Evolutionary conservation across 2,113 vertebrate species (phyloP).

Genomic region (Lagopus leucura): DNA sequence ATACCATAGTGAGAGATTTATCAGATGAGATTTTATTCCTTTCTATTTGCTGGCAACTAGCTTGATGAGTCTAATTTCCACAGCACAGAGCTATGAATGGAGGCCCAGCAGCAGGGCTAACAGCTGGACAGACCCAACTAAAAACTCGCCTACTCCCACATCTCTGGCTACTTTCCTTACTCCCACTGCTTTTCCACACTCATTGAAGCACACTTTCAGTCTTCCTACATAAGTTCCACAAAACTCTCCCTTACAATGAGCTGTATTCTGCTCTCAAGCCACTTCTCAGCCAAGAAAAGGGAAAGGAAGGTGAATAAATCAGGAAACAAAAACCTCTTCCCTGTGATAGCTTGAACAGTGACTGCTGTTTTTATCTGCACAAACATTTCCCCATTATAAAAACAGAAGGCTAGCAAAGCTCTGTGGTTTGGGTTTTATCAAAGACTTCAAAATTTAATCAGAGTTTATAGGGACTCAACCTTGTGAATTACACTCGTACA

Average conservation of each 20-base stretch:
- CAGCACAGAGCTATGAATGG: background rate
- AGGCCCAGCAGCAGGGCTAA: background rate
- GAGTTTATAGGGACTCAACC: background rate
- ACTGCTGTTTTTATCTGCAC: background rate
- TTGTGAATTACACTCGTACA: background rate
- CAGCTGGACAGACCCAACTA: background rate
- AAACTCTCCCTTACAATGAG: constrained; percentile 5
- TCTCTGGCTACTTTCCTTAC: background rate
- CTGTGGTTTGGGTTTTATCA: background rate
- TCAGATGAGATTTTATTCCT: background rate
- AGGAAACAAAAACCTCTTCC: constrained; percentile 14
- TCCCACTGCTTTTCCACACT: background rate
- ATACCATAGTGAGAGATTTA: background rate
- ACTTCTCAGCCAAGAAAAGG: background rate
- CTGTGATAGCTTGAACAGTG: background rate
- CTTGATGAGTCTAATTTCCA: background rate
- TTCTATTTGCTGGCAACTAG: background rate
- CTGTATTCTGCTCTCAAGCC: background rate
- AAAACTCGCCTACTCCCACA: background rate
- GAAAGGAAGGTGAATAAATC: background rate
- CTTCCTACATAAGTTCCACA: background rate
- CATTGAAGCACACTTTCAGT: background rate
- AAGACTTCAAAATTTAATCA: background rate
- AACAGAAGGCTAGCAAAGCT: background rate
- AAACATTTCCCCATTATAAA: background rate